Evolutionary conservation across 2,797 vertebrate species (phyloP), one percentile per base, ranked within the genome.

Genomic region (Chloroceryle amazona): DNA sequence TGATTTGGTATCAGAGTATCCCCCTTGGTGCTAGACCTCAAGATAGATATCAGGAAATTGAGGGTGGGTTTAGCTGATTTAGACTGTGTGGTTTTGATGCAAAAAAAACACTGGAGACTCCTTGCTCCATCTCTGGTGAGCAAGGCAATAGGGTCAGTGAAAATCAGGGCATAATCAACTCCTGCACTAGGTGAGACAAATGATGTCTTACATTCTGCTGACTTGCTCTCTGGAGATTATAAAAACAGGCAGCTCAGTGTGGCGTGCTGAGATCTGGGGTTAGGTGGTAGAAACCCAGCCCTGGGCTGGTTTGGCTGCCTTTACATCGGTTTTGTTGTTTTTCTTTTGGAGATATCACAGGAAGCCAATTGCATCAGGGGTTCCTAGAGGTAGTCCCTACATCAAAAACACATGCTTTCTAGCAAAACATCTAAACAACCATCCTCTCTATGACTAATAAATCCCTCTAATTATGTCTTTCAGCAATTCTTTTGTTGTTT

Each of bases 361-460:
- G 81, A 73, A 95, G 44, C 17, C 54, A 28, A 57, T 62, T 65
- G 31, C 29, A 2, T 41, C 72, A 68, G 37, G 39, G 31, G 23
- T 62, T 91, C 49, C 75, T 76, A 18, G 65, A 62, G 47, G 13
- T 26, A 72, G 13, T 11, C 61, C 57, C 26, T 29, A 6, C 54
- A 78, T 91, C 65, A 84, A 62, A 78, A 74, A 25, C 2, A 3
- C 8, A 6, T 8, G 39, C 28, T 58, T 94, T 84, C 70, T 57
- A 88, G 51, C 73, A 68, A 89, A 96, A 66, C 54, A 46, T 12
- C 37, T 57, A 80, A 94, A 87, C 84, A 91, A 89, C 87, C 42
- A 85, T 58, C 65, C 68, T 89, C 84, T 54, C 60, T 35, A 11
- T 90, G 87, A 67, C 42, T 35, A 88, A 23, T 11, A 1, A 28